Conservation (phyloP, 2,888 invertebrate genomes). For the Proisotoma minuta region DNA sequence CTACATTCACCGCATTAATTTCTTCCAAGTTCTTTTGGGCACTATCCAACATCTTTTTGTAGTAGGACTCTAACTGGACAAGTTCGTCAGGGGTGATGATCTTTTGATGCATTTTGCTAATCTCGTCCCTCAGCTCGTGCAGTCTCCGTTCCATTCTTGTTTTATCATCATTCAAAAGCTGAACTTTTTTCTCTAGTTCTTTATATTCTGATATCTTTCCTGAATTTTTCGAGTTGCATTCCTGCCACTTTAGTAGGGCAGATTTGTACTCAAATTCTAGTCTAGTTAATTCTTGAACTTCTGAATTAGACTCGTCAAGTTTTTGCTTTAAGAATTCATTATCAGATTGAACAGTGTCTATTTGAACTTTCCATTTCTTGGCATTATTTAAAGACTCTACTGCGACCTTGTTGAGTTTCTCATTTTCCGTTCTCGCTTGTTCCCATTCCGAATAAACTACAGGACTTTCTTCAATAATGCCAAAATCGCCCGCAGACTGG, state of each 20-base stretch:
- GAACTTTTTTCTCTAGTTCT: background rate
- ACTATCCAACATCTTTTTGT: background rate
- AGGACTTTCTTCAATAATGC: too few relatives aligned
- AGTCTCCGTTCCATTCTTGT: background rate
- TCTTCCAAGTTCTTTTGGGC: background rate
- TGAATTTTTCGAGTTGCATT: background rate
- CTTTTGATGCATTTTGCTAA: too few relatives aligned
- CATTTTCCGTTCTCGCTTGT: background rate
- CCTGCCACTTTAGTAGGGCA: background rate
- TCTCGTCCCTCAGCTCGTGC: background rate
- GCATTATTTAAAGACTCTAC: background rate
- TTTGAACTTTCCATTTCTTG: background rate
- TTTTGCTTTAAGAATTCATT: background rate
- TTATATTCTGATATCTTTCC: too few relatives aligned
- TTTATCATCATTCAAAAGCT: background rate
- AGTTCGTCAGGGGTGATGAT: background rate
- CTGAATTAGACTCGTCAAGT: background rate
- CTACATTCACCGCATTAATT: background rate
- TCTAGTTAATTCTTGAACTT: background rate
- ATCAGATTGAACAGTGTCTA: background rate
- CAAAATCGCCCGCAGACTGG: background rate
- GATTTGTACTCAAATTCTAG: background rate
- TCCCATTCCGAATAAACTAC: too few relatives aligned
- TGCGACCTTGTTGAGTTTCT: background rate
- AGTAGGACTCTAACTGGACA: background rate